These are phyloP conservation scores for Rhegmatorhina hoffmannsi DNA, from an alignment of 2,113 vertebrate genomes.

Conservation along the genomic window DNA sequence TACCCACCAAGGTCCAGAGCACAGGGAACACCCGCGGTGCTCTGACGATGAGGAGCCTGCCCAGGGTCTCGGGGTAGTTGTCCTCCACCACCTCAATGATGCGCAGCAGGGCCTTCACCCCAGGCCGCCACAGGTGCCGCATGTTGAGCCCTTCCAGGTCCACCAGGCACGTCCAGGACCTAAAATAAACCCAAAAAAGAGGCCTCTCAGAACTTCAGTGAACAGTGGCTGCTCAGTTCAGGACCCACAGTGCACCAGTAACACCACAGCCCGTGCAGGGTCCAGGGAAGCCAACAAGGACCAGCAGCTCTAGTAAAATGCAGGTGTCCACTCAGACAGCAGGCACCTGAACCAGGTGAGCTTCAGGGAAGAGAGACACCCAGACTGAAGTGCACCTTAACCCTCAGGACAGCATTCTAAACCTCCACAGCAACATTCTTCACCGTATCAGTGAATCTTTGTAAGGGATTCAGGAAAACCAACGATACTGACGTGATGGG, in stretches of 20 bases:
- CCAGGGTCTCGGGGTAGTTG: conserved; percentile 86
- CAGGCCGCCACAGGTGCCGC: conserved; percentile 85
- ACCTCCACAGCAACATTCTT: not conserved
- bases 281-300: not conserved
- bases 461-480: not conserved
- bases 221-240: not conserved
- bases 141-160: conserved; percentile 86
- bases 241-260: not conserved
- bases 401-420: not conserved
- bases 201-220: not conserved
- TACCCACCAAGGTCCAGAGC: conserved; percentile 85
- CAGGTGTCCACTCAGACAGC: not conserved
- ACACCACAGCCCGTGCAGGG: not conserved
- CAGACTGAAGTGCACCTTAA: not conserved
- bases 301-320: not conserved
- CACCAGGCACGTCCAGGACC: conserved; percentile 86
- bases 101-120: conserved; percentile 83
- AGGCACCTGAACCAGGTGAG: not conserved
- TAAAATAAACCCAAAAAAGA: not conserved
- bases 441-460: not conserved
- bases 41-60: conserved; percentile 81
- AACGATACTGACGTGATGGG: conserved; percentile 79
- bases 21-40: conserved; percentile 85
- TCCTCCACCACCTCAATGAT: conserved; percentile 87
- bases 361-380: not conserved